These are phyloP conservation scores for Temnothorax curvispinosus DNA, from an alignment of 1,140 invertebrate genomes.

Conservation along the genomic window DNA sequence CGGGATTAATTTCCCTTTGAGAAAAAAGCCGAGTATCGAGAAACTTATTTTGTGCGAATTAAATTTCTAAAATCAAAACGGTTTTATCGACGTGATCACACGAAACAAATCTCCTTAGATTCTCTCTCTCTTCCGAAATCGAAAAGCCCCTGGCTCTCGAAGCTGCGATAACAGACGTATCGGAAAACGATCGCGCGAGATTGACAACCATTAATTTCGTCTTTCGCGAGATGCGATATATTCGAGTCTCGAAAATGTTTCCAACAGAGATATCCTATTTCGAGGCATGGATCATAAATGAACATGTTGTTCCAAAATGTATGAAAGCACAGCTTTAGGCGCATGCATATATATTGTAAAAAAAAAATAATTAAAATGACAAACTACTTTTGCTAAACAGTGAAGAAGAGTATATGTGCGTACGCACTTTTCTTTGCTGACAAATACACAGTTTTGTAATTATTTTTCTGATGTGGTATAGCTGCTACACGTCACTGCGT, in stretches of 20 bases:
- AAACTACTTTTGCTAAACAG: not conserved
- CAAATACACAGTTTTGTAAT: not conserved
- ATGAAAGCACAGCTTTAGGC: too few relatives aligned
- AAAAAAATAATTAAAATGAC: not conserved
- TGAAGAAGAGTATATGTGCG: not conserved
- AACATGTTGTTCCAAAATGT: not conserved
- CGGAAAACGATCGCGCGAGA: constrained; percentile 49
- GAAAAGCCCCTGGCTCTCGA: not conserved
- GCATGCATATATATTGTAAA: too few relatives aligned
- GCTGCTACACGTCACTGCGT: not conserved
- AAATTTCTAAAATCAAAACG: constrained; percentile 27
- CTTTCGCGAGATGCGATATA: constrained; percentile 13
- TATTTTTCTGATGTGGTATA: not conserved
- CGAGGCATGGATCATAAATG: not conserved
- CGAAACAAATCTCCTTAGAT: not conserved
- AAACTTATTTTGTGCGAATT: constrained; percentile 40
- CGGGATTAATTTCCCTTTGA: constrained; percentile 44
- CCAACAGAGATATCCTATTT: not conserved
- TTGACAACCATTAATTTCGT: constrained; percentile 49
- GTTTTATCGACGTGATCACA: not conserved
- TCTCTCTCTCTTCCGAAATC: not conserved
- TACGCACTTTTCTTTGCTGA: not conserved
- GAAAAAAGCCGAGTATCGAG: not conserved
- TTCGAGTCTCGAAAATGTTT: not conserved
- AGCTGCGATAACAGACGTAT: constrained; percentile 43